Percentiles rank a stretch among this genome's conserved stretches.
phyloP scores from a whole-genome alignment of 2,888 invertebrate species.

The Cordylochernes scorpioides region DNA sequence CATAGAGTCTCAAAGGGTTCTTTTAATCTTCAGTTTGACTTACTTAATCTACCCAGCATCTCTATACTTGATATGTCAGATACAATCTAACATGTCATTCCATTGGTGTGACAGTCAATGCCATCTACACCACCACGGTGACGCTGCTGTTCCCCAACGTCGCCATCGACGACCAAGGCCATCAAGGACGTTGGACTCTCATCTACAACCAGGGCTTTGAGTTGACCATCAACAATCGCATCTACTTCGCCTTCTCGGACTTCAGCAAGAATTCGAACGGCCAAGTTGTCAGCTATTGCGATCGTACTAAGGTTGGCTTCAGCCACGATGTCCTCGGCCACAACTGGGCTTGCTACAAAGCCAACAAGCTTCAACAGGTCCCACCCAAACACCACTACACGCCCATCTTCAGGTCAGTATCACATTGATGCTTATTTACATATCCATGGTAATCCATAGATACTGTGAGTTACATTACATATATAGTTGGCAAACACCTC shows the following conservation, averaged over 20 bases:
- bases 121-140: conserved; percentile 14
- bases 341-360: conserved; percentile 26
- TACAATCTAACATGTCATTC: too few species aligned
- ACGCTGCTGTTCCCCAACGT: conserved; percentile 23
- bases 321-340: conserved; percentile 23
- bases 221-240: conserved; percentile 22
- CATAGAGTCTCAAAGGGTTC: too few species aligned
- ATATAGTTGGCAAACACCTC: too few species aligned
- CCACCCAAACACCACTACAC: conserved; percentile 5
- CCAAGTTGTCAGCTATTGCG: conserved; percentile 22
- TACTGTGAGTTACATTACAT: too few species aligned
- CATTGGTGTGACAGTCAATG: too few species aligned
- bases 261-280: conserved; percentile 16
- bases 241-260: conserved; percentile 26
- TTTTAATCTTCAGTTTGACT: too few species aligned
- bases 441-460: too few species aligned
- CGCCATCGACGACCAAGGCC: conserved; percentile 24
- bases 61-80: too few species aligned
- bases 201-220: conserved; percentile 30
- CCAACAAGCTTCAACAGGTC: conserved; percentile 14
- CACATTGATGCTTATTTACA: too few species aligned
- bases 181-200: conserved; percentile 26
- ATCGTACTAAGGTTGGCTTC: conserved; percentile 24
- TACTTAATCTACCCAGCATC: too few species aligned
- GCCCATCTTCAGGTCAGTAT: too few species aligned